A percentile compares a stretch with the other conserved stretches of the same genome.
These are phyloP conservation scores for Diachasma alloeum DNA, from an alignment of 1,140 invertebrate genomes.

Conservation along the genomic window DNA sequence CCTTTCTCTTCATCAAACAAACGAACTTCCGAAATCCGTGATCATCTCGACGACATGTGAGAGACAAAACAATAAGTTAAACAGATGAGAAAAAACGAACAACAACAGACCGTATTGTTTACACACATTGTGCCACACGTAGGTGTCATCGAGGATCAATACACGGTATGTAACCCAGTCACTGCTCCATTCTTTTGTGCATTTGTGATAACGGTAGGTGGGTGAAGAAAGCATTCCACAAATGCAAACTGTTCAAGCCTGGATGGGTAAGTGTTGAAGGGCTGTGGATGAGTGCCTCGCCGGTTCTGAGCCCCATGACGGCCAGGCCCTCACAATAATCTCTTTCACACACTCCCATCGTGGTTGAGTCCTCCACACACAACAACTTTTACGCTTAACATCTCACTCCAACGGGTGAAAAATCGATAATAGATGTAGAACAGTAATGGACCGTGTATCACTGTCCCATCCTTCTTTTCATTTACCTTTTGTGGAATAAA, in stretches of 20 bases:
- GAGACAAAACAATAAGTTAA: not conserved
- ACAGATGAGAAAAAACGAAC: not conserved
- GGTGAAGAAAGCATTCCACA: not conserved
- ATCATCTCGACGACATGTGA: not conserved
- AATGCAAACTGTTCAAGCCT: not conserved
- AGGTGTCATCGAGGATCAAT: not conserved
- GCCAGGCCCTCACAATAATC: conserved; percentile 25
- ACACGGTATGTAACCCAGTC: not conserved
- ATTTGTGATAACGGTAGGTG: not conserved
- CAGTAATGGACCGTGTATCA: conserved; percentile 28
- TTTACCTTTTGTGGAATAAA: not conserved
- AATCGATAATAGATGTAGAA: conserved; percentile 31
- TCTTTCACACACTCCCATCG: conserved; percentile 14
- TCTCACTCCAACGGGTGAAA: not conserved
- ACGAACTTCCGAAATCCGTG: conserved; percentile 13
- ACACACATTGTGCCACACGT: not conserved
- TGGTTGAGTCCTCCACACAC: not conserved
- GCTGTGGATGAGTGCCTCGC: conserved; percentile 26
- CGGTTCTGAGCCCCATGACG: conserved; percentile 24
- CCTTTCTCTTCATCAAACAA: conserved; percentile 32
- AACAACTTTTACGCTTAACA: conserved; percentile 23
- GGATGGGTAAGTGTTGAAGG: conserved; percentile 17
- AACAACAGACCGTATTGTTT: not conserved
- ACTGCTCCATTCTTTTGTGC: not conserved
- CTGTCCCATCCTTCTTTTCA: conserved; percentile 14